phyloP scores from a whole-genome alignment of 2,113 vertebrate species.

The Phoxinus phoxinus region DNA sequence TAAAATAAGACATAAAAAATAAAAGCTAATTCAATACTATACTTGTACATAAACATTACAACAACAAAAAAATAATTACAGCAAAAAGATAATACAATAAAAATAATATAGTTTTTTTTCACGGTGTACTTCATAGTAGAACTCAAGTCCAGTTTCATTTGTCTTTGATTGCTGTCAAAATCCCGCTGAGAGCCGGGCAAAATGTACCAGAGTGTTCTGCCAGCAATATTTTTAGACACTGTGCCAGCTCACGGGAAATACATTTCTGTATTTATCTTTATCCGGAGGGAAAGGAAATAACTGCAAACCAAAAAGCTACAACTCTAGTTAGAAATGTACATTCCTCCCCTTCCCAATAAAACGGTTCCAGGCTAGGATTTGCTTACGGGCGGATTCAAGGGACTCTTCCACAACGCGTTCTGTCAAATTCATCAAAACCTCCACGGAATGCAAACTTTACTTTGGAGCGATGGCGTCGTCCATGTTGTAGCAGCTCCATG shows the following conservation, averaged over 20 bases:
- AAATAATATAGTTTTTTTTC: neutral
- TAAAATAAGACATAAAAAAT: too few relatives aligned
- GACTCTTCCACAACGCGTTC: constrained; percentile 29
- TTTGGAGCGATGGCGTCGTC: constrained; percentile 55
- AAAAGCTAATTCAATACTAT: too few relatives aligned
- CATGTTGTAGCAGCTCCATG: constrained; percentile 17
- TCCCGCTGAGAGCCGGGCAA: constrained; percentile 9
- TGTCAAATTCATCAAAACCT: constrained; percentile 48
- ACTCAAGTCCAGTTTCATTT: neutral
- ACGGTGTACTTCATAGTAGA: neutral
- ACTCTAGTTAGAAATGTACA: constrained; percentile 49
- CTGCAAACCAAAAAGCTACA: constrained; percentile 52
- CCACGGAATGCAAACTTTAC: constrained; percentile 63
- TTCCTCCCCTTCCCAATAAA: constrained; percentile 55
- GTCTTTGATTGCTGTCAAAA: neutral
- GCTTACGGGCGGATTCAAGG: neutral
- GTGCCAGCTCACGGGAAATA: constrained; percentile 49
- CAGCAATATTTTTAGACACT: constrained; percentile 58
- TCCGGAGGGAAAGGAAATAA: constrained; percentile 58
- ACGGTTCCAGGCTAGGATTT: constrained; percentile 1
- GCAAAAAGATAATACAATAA: neutral
- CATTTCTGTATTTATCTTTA: constrained; percentile 59
- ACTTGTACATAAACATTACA: neutral
- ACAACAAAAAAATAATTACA: neutral
- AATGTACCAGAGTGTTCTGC: constrained; percentile 49